Percentiles rank a stretch among this genome's conserved stretches.
These are phyloP conservation scores for Epinotia demarniana DNA, from an alignment of 2,888 invertebrate species.

Conservation along the genomic window DNA sequence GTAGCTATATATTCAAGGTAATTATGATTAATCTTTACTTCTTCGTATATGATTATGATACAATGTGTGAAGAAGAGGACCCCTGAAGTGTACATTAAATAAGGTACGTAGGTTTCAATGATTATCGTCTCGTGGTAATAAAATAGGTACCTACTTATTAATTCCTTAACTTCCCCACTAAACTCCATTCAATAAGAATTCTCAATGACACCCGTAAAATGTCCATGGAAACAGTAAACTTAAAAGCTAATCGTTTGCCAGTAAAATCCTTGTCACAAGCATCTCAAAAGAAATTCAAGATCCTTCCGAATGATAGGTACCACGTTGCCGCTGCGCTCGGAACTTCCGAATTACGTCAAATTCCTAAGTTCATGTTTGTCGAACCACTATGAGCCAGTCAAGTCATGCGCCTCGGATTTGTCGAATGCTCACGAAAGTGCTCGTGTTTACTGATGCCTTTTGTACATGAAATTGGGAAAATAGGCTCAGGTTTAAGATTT, in stretches of 20 bases:
- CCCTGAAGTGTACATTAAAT: too few relatives aligned
- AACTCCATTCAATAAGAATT: too few relatives aligned
- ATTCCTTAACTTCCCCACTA: too few relatives aligned
- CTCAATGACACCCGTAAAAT: too few relatives aligned
- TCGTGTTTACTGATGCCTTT: conserved; percentile 8
- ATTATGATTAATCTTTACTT: background rate
- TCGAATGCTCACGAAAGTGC: conserved; percentile 10
- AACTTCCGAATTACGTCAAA: background rate
- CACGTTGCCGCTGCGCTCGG: background rate
- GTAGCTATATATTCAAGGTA: background rate
- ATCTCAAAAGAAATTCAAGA: background rate
- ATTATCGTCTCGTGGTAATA: too few relatives aligned
- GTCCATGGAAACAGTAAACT: too few relatives aligned
- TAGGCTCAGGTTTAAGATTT: background rate
- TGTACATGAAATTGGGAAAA: background rate
- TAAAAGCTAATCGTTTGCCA: background rate
- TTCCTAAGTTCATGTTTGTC: conserved; percentile 12
- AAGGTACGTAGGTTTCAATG: too few relatives aligned
- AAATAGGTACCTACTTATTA: too few relatives aligned
- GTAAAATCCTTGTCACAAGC: background rate
- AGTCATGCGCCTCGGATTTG: conserved; percentile 22
- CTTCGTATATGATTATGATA: too few relatives aligned
- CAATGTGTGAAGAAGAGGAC: too few relatives aligned
- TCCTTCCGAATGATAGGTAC: background rate
- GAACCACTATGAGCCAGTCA: conserved; percentile 12